Evolutionary conservation across 1,140 invertebrate species (phyloP).

Genomic region (Penaeus japonicus): DNA sequence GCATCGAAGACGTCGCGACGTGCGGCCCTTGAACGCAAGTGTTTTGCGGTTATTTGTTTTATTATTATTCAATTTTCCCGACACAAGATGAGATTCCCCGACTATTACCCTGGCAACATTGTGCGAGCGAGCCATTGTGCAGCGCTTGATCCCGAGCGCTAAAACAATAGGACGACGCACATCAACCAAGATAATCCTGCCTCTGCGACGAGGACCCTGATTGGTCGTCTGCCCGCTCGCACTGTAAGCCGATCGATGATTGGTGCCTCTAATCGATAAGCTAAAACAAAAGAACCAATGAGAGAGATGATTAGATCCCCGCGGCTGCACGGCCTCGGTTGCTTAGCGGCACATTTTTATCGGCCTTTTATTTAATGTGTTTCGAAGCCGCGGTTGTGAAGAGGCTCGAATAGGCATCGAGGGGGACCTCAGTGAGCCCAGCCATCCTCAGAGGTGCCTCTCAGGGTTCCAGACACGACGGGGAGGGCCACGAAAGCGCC

Average conservation of each 20-base stretch:
- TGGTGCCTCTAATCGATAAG: conserved; percentile 54
- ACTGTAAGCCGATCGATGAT: conserved; percentile 53
- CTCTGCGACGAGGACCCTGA: conserved; percentile 40
- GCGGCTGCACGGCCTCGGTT: conserved; percentile 4
- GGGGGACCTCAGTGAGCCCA: too few species aligned
- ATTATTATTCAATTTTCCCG: not conserved
- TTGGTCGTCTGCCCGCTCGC: conserved; percentile 43
- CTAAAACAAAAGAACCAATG: conserved; percentile 58
- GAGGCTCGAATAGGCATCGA: too few species aligned
- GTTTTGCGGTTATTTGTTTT: not conserved
- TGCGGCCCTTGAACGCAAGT: too few species aligned
- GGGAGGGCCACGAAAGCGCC: too few species aligned
- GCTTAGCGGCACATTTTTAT: not conserved
- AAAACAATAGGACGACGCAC: conserved; percentile 53
- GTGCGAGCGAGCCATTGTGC: not conserved
- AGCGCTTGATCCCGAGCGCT: conserved; percentile 27
- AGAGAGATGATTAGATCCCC: conserved; percentile 56
- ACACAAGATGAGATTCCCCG: not conserved
- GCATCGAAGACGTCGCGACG: too few species aligned
- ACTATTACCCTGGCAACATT: not conserved
- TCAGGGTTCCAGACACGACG: too few species aligned
- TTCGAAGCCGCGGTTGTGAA: not conserved
- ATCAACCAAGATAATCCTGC: conserved; percentile 43
- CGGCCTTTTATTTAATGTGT: not conserved
- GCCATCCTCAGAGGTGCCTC: too few species aligned